Conservation (phyloP, 1,140 invertebrate species). For the Papilio glaucus region DNA sequence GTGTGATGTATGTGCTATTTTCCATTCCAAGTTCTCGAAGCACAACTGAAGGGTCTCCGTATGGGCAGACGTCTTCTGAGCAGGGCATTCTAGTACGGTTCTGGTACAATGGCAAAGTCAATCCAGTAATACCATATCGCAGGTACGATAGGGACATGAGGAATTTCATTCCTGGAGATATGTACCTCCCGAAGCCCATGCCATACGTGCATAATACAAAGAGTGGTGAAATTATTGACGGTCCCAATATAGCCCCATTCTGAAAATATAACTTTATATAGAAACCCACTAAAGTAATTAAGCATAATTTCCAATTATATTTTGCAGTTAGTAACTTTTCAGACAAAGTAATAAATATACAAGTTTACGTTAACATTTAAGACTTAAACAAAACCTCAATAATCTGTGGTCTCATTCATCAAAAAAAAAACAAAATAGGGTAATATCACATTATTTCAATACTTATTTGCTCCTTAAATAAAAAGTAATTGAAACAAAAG, state of each 20-base stretch:
- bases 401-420: too few species aligned
- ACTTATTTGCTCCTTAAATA: too few species aligned
- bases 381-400: too few species aligned
- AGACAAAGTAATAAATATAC: too few species aligned
- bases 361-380: too few species aligned
- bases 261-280: constrained; percentile 60
- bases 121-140: constrained; percentile 19
- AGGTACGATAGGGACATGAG: constrained; percentile 22
- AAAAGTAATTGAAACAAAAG: too few species aligned
- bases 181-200: constrained; percentile 27
- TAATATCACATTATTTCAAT: too few species aligned
- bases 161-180: constrained; percentile 25
- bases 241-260: constrained; percentile 86
- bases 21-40: constrained; percentile 30
- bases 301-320: too few species aligned
- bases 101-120: constrained; percentile 25
- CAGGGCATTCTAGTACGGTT: constrained; percentile 30
- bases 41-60: background rate
- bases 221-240: constrained; percentile 84
- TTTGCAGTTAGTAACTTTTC: too few species aligned
- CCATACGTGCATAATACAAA: constrained; percentile 61
- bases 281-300: too few species aligned
- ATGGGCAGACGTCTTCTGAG: background rate
- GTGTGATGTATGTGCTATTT: background rate
- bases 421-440: too few species aligned